Evolutionary conservation across 2,113 vertebrate genomes (phyloP).

Genomic region (Strix aluco): DNA sequence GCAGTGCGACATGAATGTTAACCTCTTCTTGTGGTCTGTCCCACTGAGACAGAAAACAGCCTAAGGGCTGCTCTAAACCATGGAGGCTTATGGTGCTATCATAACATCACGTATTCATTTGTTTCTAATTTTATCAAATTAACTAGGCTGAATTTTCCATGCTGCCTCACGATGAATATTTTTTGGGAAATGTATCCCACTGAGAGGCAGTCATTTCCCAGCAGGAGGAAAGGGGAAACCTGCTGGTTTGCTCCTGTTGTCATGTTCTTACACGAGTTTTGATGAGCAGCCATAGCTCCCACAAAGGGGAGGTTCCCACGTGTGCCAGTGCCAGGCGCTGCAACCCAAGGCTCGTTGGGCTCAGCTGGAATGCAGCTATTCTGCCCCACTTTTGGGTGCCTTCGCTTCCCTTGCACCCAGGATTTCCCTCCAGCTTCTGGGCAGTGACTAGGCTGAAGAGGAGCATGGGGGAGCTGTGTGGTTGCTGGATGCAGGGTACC

Average conservation of each 20-base stretch:
- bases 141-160: constrained; percentile 10
- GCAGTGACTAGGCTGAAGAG: not conserved
- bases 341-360: accelerated
- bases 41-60: not conserved
- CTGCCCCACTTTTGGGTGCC: not conserved
- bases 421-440: not conserved
- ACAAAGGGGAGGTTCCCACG: not conserved
- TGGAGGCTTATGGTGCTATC: not conserved
- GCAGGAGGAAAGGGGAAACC: not conserved
- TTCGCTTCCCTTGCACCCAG: not conserved
- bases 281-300: not conserved
- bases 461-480: not conserved
- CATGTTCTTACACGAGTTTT: not conserved
- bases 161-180: not conserved
- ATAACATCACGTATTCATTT: not conserved
- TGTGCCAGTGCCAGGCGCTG: accelerated
- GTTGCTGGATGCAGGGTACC: not conserved
- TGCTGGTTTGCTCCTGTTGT: not conserved
- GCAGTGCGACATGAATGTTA: not conserved
- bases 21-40: not conserved
- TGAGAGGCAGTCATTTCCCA: not conserved
- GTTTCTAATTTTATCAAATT: constrained; percentile 28
- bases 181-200: not conserved
- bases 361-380: not conserved
- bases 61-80: not conserved